Base-by-base conservation (phyloP, 2,113 vertebrate species). In the Lepus americanus region DNA sequence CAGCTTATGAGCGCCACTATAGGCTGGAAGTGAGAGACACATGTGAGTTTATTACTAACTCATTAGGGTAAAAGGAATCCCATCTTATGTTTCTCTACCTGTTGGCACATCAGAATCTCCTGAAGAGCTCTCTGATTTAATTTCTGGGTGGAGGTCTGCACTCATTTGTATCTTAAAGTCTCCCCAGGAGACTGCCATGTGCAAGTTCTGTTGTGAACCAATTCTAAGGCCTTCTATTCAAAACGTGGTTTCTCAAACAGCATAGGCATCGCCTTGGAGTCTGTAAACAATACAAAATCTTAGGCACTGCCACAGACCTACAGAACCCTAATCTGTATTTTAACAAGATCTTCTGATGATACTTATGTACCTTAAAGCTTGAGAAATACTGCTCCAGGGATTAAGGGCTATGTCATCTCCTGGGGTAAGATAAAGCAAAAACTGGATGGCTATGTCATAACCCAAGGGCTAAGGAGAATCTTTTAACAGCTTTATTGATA, bases 271-370 rank as follows among this genome's bases (percentile, higher is more conserved):
- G 67, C 14, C 10, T 25, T 77, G 19, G 16, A 81, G 23, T 9
- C 39, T 79, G 1, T 39, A 73, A 72, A 83, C 85, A 82, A 83
- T n/a, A n/a, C n/a, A 64, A 81, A 94, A 59, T 14, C 82, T 77
- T 36, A 89, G 64, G 29, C 17, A 3, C 55, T 31, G 14, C 3
- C 59, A 63, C 13, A 87, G 59, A 84, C 10, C 16, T 73, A 51
- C 12, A 78, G 7, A 77, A 73, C 59, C 64, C 36, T 31, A 53
- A 67, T 81, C n/a, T 76, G 27, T n/a, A 67, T 72, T 81, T 67
- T 51, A 78, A 23, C 20, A 25, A 33, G 33, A 84, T 79, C 9
- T 39, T 51, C n/a, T 33, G 11, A 25, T 72, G 39, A 85, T 66
- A n/a, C 10, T 53, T 73, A 76, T 10, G 11, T 19, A 85, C 33